Base-by-base conservation (phyloP, 2,113 vertebrate genomes). In the Gopherus evgoodei region DNA sequence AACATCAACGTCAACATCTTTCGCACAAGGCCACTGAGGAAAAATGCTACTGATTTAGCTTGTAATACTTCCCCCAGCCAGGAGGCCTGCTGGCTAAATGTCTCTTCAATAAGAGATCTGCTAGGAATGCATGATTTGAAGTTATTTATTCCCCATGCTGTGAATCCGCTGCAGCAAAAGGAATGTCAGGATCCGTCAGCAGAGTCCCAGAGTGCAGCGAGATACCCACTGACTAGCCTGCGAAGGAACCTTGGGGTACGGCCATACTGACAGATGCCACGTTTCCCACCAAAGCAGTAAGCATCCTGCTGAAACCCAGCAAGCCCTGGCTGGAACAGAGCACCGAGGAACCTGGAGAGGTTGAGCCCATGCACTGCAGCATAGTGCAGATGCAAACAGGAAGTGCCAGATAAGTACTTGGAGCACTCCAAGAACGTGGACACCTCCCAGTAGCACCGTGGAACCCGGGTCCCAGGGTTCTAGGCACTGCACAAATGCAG, bases 321-420 rank as follows among this genome's bases (percentile, higher is more conserved):
- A 72, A 80, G 42, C 52, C 5, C 35, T 35, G 5, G 1, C 0
- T 1, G 49, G 0, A 78, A 0, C 8, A 4, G 25, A 35, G 22
- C 2, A 16, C 29, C 14, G 42, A 44, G 24, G 27, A 78, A 47
- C 25, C 25, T 3, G 12, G 42, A 27, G 42, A 14, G 24, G 22
- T 44, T 47, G 42, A 47, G 75, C 75, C 35, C 65, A 44, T 42
- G 6, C 9, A 3, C 42, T 6, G 24, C 42, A 76, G 22, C 44
- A 42, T 50, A 79, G 52, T 75, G 79, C 62, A 50, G 86, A 72
- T 24, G 69, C 54, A 29, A 84, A 35, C 0, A 78, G 75, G 25
- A 47, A 24, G 11, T 8, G 24, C 35, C 47, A 49, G 47, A 49
- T 9, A 8, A 38, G 35, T 22, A 38, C n/a, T 38, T 22, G 65